Conservation (phyloP, 1,140 invertebrate genomes). For the Anoplolepis gracilipes region DNA sequence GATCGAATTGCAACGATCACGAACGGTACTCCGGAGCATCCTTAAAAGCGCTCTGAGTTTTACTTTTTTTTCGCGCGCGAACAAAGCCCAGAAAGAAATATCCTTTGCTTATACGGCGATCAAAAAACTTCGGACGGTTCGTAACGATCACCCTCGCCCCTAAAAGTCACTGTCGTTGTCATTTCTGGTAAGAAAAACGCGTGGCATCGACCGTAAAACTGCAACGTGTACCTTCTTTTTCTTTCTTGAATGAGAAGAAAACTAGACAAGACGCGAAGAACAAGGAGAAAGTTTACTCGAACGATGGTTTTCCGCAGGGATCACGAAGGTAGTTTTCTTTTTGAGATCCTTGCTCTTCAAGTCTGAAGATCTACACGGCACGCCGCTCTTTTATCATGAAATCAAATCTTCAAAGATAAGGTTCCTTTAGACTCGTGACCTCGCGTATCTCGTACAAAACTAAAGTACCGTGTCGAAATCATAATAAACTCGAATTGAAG, state of each 20-base stretch:
- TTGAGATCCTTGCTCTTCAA: constrained; percentile 41
- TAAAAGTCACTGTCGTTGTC: constrained; percentile 43
- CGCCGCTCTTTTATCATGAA: constrained; percentile 46
- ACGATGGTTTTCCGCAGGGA: constrained; percentile 36
- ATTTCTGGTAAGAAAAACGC: constrained; percentile 52
- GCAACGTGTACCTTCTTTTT: constrained; percentile 40
- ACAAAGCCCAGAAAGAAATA: neutral
- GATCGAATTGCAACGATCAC: constrained; percentile 49
- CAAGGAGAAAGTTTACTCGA: constrained; percentile 50
- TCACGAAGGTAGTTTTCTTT: constrained; percentile 53
- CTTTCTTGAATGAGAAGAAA: neutral
- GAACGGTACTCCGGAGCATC: constrained; percentile 57
- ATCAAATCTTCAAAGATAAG: constrained; percentile 62
- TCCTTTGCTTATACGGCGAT: constrained; percentile 10
- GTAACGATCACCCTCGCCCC: constrained; percentile 36
- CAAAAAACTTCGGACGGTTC: constrained; percentile 21
- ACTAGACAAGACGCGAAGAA: constrained; percentile 53
- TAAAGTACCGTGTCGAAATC: constrained; percentile 8
- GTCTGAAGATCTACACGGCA: constrained; percentile 19
- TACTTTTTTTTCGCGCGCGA: constrained; percentile 20
- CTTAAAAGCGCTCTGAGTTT: constrained; percentile 54
- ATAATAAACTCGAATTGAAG: constrained; percentile 34
- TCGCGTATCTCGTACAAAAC: constrained; percentile 19
- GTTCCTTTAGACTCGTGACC: constrained; percentile 40
- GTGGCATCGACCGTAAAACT: constrained; percentile 49